phyloP scores from a whole-genome alignment of 1,140 invertebrate genomes.

The Drosophila pectinifera region DNA sequence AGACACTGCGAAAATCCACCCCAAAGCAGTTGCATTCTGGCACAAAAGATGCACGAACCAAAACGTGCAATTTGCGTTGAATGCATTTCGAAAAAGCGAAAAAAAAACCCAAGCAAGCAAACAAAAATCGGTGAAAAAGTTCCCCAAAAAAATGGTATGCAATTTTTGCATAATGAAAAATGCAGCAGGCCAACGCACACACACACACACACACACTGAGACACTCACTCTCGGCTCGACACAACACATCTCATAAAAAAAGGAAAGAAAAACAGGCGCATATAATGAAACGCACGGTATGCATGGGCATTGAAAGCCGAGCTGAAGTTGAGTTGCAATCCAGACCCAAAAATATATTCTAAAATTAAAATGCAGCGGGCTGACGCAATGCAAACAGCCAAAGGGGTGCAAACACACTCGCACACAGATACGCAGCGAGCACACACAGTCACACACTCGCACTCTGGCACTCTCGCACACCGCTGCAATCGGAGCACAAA shows the following conservation, averaged over 20 bases:
- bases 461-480: conserved; percentile 37
- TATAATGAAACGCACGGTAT: conserved; percentile 72
- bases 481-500: conserved; percentile 59
- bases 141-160: conserved; percentile 68
- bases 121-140: conserved; percentile 68
- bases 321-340: conserved; percentile 69
- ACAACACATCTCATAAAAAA: conserved; percentile 13
- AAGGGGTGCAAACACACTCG: conserved; percentile 70
- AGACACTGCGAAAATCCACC: conserved; percentile 75
- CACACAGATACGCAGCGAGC: conserved; percentile 10
- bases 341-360: conserved; percentile 83
- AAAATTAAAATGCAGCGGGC: conserved; percentile 80
- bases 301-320: conserved; percentile 73
- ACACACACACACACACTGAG: conserved; percentile 8
- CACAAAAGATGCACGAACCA: background rate
- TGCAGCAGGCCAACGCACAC: conserved; percentile 71
- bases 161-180: conserved; percentile 84
- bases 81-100: conserved; percentile 68
- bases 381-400: conserved; percentile 81
- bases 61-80: conserved; percentile 69
- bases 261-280: conserved; percentile 6
- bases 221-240: background rate
- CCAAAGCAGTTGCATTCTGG: conserved; percentile 67
- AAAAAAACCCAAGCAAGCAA: conserved; percentile 21
- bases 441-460: conserved; percentile 9